phyloP scores from a whole-genome alignment of 2,888 invertebrate species.

The Cordilura impudica region DNA sequence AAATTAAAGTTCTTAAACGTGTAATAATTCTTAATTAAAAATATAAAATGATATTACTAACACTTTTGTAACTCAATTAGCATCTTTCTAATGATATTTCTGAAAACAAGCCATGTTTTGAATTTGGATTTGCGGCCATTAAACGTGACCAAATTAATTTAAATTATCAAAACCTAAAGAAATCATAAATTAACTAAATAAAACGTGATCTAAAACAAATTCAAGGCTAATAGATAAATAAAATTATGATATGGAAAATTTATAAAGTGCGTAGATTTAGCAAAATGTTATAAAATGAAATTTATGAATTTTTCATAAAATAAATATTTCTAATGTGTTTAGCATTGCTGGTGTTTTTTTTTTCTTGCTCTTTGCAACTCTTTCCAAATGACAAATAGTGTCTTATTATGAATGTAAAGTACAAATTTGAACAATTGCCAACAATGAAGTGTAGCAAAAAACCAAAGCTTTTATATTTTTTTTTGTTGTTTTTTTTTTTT shows the following conservation, averaged over 20 bases:
- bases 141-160: slow-evolving; percentile 33
- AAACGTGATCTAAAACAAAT: slow-evolving; percentile 41
- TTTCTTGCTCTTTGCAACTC: slow-evolving; percentile 11
- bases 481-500: slow-evolving; percentile 28
- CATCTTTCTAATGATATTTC: not conserved
- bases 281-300: not conserved
- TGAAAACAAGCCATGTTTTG: not conserved
- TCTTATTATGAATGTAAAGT: slow-evolving; percentile 62
- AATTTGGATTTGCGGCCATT: not conserved
- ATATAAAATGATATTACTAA: too few relatives aligned
- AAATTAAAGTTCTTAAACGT: too few relatives aligned
- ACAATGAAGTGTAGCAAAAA: not conserved
- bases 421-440: slow-evolving; percentile 62
- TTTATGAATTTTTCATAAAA: not conserved
- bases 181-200: slow-evolving; percentile 49
- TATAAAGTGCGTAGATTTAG: not conserved
- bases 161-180: slow-evolving; percentile 33
- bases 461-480: slow-evolving; percentile 42
- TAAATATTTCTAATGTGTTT: slow-evolving; percentile 30
- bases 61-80: not conserved
- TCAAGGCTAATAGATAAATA: not conserved
- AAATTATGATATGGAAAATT: not conserved
- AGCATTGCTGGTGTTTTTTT: slow-evolving; percentile 25
- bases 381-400: slow-evolving; percentile 57
- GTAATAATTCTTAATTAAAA: too few relatives aligned